Base-by-base conservation (phyloP, 2,888 invertebrate genomes). In the Neria commutata region DNA sequence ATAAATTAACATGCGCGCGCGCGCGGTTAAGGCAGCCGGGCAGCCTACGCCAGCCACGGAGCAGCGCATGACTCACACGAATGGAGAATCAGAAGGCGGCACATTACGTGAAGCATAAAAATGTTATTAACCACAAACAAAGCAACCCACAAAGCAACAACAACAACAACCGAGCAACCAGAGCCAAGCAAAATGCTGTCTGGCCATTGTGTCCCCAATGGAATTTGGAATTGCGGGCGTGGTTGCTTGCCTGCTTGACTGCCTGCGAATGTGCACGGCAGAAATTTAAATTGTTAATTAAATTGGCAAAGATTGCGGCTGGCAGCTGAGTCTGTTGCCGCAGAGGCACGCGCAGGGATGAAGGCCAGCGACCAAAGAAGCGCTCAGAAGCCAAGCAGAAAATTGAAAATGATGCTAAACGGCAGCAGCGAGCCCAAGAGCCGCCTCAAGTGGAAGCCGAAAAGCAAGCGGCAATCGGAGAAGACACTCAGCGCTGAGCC, bases 211-310 rank as follows among this genome's bases (percentile, higher is more conserved):
- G 42, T 42, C 42, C 21, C 42, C 21, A n/a, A 5, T 42, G 42
- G 42, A 19, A 42, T 42, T 42, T 14, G 17, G 21, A n/a, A n/a
- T n/a, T 4, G 42, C 14, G 42, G 42, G 42, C 3, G 42, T 42
- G 17, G 42, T n/a, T n/a, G 29, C 6, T 29, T 5, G 29, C 11
- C 29, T 29, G 29, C 6, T 29, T 5, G 11, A 8, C 29, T 29
- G 29, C 11, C 29, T 5, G 29, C 29, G 29, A 8, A 8, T 5
- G 29, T 29, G 29, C 11, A 29, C 29, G 29, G 29, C 3, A 19
- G 42, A 42, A 42, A 42, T 42, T 42, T 42, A 42, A 42, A 42
- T 42, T 42, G 42, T 21, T 42, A 42, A 42, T 42, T 42, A 42
- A 42, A 42, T 42, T 42, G 42, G 17, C 5, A 42, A 42, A 42